Base-by-base conservation (phyloP, 2,113 vertebrate species). In the Carassius carassius region DNA sequence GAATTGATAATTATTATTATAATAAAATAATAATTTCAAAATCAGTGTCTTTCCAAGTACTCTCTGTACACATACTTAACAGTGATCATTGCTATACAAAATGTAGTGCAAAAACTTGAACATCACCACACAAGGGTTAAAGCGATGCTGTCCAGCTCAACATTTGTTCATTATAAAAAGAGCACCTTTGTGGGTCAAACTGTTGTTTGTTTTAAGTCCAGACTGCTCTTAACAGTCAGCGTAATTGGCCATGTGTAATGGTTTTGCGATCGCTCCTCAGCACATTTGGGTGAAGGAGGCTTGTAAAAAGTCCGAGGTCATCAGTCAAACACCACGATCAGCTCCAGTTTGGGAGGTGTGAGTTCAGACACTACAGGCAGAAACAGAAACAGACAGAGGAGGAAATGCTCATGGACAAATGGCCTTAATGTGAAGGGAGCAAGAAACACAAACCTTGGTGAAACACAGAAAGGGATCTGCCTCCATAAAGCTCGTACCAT, bases 361-460 rank as follows among this genome's bases (percentile, higher is more conserved):
- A 77, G 7, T 0, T 82, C 83, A 47, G 44, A 89, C 92, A 91
- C 92, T 88, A 88, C 80, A 56, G 56, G 17, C 54, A 78, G 19
- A 85, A 92, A 91, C 63, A 29, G 86, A 92, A 92, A 91, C 87
- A 86, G 87, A 83, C 44, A 69, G 0, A 78, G 75, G 84, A 92
- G 90, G 91, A 92, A 93, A 91, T 87, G 85, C 86, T 85, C 17
- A 81, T 84, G 32, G 78, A 86, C 93, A 94, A 93, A 94, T 94
- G 93, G 92, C 81, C 87, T 86, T 83, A 88, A 89, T 87, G 88
- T 87, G 86, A 89, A 87, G 87, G 49, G 85, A 76, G 72, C 41
- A 73, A 82, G 6, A 86, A 69, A 25, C 85, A 86, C 84, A 78
- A 80, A 5, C 77, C 58, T 88, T 87, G 89, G 89, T 89, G 88